Percentiles rank a stretch among this genome's conserved stretches.
Evolutionary conservation across 2,797 vertebrate genomes (phyloP).

Genomic region (Neomorphus geoffroyi): DNA sequence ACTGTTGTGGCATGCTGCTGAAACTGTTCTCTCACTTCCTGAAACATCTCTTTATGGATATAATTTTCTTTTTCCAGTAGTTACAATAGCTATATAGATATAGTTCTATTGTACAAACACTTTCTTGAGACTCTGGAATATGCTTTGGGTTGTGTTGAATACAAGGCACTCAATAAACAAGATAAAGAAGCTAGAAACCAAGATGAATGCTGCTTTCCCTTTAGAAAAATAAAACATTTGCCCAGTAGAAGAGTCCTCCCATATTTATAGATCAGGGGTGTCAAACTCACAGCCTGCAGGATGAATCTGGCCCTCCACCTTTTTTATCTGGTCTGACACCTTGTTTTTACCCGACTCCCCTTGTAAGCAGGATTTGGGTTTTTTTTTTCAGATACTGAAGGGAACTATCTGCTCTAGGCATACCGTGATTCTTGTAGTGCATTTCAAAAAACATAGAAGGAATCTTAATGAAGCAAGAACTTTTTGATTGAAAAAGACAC

Average conservation of each 20-base stretch:
- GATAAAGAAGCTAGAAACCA: background rate
- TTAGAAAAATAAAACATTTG: background rate
- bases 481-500: background rate
- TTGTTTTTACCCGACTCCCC: too few species aligned
- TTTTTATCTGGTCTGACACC: too few species aligned
- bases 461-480: background rate
- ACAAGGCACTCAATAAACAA: background rate
- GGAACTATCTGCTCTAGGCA: background rate
- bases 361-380: background rate
- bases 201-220: background rate
- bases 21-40: background rate
- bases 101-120: background rate
- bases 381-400: background rate
- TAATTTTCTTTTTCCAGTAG: background rate
- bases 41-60: background rate
- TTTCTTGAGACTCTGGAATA: background rate
- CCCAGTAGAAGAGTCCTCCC: background rate
- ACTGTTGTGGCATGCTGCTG: background rate
- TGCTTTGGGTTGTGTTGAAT: background rate
- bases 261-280: background rate
- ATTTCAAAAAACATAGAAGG: background rate
- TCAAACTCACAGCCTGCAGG: too few species aligned
- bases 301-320: too few species aligned
- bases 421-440: background rate
- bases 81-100: background rate